phyloP scores from a whole-genome alignment of 2,797 vertebrate genomes.

The Zalophus californianus region DNA sequence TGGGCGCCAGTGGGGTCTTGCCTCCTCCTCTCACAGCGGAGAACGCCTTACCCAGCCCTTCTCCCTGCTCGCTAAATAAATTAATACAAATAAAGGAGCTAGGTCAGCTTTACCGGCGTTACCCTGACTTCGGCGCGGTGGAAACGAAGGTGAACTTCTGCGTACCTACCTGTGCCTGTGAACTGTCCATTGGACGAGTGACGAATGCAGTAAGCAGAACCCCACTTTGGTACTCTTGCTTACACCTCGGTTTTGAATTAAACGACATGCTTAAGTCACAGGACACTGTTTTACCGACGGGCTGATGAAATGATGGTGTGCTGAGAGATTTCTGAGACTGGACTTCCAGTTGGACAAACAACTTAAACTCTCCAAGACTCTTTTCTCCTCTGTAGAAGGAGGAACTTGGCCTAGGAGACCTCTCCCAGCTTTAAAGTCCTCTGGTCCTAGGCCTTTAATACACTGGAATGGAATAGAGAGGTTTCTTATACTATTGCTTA shows the following conservation, averaged over 20 bases:
- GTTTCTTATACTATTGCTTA: background rate
- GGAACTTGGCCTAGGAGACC: background rate
- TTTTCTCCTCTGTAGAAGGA: background rate
- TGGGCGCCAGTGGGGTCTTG: background rate
- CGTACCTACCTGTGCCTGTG: rapidly evolving
- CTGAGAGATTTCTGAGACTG: background rate
- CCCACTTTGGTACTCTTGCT: background rate
- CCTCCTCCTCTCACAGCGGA: background rate
- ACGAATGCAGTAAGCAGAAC: background rate
- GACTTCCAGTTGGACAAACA: background rate
- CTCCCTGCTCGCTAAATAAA: background rate
- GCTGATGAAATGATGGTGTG: background rate
- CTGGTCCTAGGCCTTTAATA: background rate
- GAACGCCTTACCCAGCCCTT: background rate
- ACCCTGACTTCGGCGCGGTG: rapidly evolving
- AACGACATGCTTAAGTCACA: background rate
- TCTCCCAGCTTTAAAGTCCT: background rate
- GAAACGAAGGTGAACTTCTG: background rate
- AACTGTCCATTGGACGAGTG: background rate
- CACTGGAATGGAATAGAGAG: background rate
- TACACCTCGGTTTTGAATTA: background rate
- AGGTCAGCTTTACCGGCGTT: background rate
- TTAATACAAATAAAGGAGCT: background rate
- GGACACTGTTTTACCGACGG: background rate
- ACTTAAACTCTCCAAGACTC: background rate